These are phyloP conservation scores for Cantharis rufa DNA, from an alignment of 2,888 invertebrate genomes.

Conservation along the genomic window DNA sequence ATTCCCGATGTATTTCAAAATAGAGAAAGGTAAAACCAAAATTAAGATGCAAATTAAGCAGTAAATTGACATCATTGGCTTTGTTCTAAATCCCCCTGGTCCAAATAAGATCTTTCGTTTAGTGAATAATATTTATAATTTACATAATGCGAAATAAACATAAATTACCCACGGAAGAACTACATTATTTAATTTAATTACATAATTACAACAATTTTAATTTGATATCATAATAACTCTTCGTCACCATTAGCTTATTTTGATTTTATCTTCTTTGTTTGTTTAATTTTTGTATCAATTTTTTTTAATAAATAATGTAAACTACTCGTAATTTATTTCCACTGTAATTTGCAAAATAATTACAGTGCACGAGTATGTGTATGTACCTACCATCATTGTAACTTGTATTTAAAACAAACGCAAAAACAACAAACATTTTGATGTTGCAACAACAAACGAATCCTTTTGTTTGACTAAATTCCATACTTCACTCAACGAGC, in stretches of 20 bases:
- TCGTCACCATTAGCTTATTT: not conserved
- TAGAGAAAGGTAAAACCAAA: too few relatives aligned
- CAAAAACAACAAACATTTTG: constrained; percentile 24
- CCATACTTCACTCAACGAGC: constrained; percentile 42
- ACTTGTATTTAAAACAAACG: not conserved
- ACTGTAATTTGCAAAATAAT: not conserved
- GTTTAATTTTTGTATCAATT: not conserved
- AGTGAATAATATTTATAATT: not conserved
- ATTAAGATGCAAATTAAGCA: not conserved
- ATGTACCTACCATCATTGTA: not conserved
- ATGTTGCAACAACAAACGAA: constrained; percentile 31
- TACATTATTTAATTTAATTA: not conserved
- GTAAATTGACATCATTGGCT: not conserved
- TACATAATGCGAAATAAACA: not conserved
- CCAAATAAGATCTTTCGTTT: not conserved
- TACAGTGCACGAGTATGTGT: not conserved
- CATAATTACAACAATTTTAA: not conserved
- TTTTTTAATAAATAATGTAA: not conserved
- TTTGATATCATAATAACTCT: not conserved
- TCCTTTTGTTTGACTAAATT: constrained; percentile 41
- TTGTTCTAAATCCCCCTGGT: not conserved
- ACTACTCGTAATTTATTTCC: not conserved
- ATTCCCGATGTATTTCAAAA: too few relatives aligned
- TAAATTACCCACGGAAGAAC: not conserved
- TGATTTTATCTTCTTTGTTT: not conserved